A percentile compares a stretch with the other conserved stretches of the same genome.
These are phyloP conservation scores for Troides aeacus DNA, from an alignment of 2,888 invertebrate genomes.

Conservation along the genomic window DNA sequence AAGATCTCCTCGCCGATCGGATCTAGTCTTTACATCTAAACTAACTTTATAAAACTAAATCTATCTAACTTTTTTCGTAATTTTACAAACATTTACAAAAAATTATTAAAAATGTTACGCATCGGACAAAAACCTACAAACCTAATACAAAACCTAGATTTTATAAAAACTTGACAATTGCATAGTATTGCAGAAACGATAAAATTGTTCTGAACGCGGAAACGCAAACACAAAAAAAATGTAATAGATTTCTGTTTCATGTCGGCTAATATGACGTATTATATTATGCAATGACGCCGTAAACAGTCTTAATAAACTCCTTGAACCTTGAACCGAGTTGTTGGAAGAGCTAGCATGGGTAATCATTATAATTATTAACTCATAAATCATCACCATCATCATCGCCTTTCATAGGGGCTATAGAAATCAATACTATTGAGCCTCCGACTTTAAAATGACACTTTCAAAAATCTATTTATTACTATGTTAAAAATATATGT, in stretches of 20 bases:
- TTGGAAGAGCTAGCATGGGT: neutral
- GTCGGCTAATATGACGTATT: neutral
- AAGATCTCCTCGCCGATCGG: too few relatives aligned
- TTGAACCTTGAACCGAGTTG: neutral
- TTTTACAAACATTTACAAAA: neutral
- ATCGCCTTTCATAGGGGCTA: too few relatives aligned
- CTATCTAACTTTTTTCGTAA: neutral
- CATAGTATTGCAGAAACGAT: neutral
- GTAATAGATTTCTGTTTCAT: slow-evolving; percentile 10
- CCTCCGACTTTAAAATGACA: too few relatives aligned
- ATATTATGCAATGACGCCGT: slow-evolving; percentile 5
- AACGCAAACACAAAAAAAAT: slow-evolving; percentile 13
- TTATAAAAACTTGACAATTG: neutral
- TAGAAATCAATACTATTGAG: too few relatives aligned
- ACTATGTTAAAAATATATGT: too few relatives aligned
- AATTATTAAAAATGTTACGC: neutral
- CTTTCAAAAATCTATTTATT: too few relatives aligned
- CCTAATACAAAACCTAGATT: neutral
- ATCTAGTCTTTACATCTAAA: too few relatives aligned
- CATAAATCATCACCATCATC: neutral
- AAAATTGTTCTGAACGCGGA: slow-evolving; percentile 12
- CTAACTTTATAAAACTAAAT: neutral
- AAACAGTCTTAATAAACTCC: neutral
- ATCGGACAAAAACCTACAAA: too few relatives aligned
- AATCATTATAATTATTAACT: neutral